Conservation (phyloP, 2,888 invertebrate genomes). For the Rutpela maculata region DNA sequence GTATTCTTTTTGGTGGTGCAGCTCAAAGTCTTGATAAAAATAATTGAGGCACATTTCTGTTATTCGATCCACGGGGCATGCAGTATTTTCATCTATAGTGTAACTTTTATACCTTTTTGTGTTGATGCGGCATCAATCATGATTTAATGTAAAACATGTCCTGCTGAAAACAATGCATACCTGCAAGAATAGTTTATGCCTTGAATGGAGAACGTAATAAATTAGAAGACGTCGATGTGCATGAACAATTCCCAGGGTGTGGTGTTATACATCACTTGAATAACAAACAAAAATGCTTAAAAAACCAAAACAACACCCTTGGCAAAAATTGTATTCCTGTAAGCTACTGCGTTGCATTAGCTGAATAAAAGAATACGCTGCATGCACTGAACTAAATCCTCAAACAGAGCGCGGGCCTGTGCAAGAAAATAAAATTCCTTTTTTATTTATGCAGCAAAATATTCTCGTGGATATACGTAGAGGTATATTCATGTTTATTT, state of each 20-base stretch:
- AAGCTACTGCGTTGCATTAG: not conserved
- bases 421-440: not conserved
- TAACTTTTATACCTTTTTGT: conserved; percentile 20
- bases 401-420: not conserved
- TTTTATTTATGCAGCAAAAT: not conserved
- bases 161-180: conserved; percentile 37
- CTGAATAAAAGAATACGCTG: not conserved
- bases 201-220: conserved; percentile 36
- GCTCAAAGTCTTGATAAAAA: not conserved
- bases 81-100: not conserved
- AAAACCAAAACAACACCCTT: conserved; percentile 8
- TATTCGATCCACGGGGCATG: not conserved
- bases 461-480: not conserved
- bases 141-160: conserved; percentile 41
- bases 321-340: not conserved
- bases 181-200: conserved; percentile 32
- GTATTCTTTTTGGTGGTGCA: not conserved
- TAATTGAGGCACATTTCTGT: conserved; percentile 12
- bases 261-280: conserved; percentile 29
- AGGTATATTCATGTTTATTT: not conserved
- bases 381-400: not conserved
- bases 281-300: conserved; percentile 25
- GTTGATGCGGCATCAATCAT: conserved; percentile 23
- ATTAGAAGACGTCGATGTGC: conserved; percentile 40
- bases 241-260: conserved; percentile 37